phyloP scores from a whole-genome alignment of 2,888 invertebrate species.

The Emmelina monodactyla region DNA sequence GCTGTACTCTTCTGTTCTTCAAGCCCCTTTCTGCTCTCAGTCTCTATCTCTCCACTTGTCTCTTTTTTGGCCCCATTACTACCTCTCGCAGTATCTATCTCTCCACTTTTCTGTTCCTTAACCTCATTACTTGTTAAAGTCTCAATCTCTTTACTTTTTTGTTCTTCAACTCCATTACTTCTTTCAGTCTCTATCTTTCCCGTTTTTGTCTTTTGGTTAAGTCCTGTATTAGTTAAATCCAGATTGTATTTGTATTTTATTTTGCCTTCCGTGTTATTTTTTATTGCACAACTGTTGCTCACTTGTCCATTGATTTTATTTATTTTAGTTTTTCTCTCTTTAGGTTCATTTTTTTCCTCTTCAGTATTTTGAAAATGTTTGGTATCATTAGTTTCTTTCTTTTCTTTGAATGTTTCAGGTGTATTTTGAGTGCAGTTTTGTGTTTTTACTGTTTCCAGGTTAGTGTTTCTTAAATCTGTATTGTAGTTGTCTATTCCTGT shows the following conservation, averaged over 20 bases:
- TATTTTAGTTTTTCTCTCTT: neutral
- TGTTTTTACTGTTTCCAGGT: neutral
- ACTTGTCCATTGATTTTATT: neutral
- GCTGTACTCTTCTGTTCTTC: too few species aligned
- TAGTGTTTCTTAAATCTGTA: neutral
- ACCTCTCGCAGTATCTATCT: too few species aligned
- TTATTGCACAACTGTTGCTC: too few species aligned
- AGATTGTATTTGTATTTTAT: too few species aligned
- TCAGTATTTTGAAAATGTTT: too few species aligned
- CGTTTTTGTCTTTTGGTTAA: slow-evolving; percentile 4
- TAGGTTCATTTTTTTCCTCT: too few species aligned
- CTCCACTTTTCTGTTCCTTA: neutral
- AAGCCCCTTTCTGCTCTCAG: too few species aligned
- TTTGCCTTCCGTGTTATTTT: too few species aligned
- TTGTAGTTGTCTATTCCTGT: neutral
- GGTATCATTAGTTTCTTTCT: neutral
- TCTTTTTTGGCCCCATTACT: too few species aligned
- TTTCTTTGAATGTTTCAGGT: neutral
- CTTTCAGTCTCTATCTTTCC: slow-evolving; percentile 3
- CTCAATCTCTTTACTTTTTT: too few species aligned
- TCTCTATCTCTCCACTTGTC: too few species aligned
- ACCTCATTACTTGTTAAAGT: too few species aligned
- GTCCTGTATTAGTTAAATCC: slow-evolving; percentile 3
- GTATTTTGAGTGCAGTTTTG: neutral
- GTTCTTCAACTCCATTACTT: neutral